phyloP scores from a whole-genome alignment of 2,113 vertebrate species.

The Erpornis zantholeuca region DNA sequence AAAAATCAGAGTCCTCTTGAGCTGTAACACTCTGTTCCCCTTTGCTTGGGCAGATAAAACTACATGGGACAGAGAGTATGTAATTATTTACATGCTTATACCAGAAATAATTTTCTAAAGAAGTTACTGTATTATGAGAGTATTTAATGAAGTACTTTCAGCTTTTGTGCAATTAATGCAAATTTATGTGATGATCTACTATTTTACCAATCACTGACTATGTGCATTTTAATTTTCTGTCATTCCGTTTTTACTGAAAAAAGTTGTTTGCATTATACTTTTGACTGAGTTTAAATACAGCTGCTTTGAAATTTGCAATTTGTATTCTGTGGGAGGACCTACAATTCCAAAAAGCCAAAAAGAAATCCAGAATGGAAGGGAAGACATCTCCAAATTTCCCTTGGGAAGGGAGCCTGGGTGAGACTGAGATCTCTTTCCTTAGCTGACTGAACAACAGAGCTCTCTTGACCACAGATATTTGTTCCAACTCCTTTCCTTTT shows the following conservation, averaged over 20 bases:
- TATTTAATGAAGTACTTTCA: slow-evolving; percentile 56
- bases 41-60: slow-evolving; percentile 26
- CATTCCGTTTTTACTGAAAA: not conserved
- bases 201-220: slow-evolving; percentile 48
- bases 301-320: slow-evolving; percentile 41
- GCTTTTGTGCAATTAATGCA: slow-evolving; percentile 56
- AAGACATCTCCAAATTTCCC: not conserved
- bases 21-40: not conserved
- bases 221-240: slow-evolving; percentile 23
- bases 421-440: not conserved
- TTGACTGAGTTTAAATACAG: slow-evolving; percentile 31
- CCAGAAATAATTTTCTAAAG: slow-evolving; percentile 55
- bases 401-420: not conserved
- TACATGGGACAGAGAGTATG: slow-evolving; percentile 23
- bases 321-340: not conserved
- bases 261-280: slow-evolving; percentile 19
- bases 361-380: not conserved
- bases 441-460: not conserved
- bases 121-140: slow-evolving; percentile 25
- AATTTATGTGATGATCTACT: slow-evolving; percentile 54
- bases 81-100: slow-evolving; percentile 60
- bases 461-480: not conserved
- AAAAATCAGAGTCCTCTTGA: slow-evolving; percentile 39
- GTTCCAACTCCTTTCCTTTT: not conserved
- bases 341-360: not conserved